Base-by-base conservation (phyloP, 2,888 invertebrate genomes). In the Graphium colonna region DNA sequence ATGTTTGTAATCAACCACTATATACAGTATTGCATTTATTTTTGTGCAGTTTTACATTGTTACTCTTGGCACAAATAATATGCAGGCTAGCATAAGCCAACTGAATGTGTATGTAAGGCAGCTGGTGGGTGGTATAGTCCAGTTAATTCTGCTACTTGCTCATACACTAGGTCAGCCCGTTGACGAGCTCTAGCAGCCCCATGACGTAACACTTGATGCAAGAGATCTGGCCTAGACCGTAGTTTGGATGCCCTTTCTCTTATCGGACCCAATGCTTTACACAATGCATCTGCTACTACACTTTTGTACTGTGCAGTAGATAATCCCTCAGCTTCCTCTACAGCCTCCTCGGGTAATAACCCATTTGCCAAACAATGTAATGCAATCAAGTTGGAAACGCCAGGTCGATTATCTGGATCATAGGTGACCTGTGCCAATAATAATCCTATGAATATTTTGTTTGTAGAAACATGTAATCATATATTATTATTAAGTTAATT, bases 341-440 rank as follows among this genome's bases (percentile, higher is more conserved):
- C 93, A 56, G 95, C 94, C 63, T 94, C 91, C 60, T 94, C 92
- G 1, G 93, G 87, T 47, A 91, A 75, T 76, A 91, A 88, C 42
- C 92, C 94, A 13, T 93, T 92, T 15, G 95, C 85, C 52, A 95
- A 90, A 45, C 96, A 93, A 85, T 97, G 96, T 58, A 98, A 94
- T 52, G 91, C 89, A 59, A 99, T 91, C 52, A 99, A 90, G 90
- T 99, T 99, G 45, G 97, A 91, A 12, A 99, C 95, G 17, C 97
- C 99, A 0, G 97, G 95, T 58, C 99, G 91, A 4, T 78, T 75
- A 50, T 90, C 92, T 0, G 95, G 95, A 61, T 97, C 95, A 79
- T 92, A 98, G 9, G 94, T 94, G 8, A 99, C 93, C 86, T 91
- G 67, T 3, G n/a, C 15, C 16, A n/a, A 13, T 7, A 15, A 16